A percentile compares a stretch with the other conserved stretches of the same genome.
Evolutionary conservation across 53 echinoderm and acorn worm species (phyloP).

Genomic region (Patiria pectinifera): DNA sequence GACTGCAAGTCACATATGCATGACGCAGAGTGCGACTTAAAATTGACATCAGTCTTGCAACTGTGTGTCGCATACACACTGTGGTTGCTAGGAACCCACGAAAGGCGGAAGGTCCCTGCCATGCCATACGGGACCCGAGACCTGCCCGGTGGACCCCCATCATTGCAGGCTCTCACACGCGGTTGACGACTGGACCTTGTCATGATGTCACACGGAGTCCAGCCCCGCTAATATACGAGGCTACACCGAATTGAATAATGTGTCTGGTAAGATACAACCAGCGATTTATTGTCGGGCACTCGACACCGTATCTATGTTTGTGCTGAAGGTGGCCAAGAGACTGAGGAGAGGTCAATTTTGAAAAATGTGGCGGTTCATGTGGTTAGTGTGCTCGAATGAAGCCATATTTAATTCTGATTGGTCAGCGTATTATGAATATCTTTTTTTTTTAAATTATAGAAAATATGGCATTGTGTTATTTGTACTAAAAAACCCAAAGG

Average conservation of each 20-base stretch:
- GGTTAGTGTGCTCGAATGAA: neutral
- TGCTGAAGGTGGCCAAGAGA: neutral
- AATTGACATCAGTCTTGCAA: too few species aligned
- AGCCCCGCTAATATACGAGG: conserved; percentile 24
- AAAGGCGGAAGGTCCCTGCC: neutral
- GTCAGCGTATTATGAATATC: neutral
- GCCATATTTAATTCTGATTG: neutral
- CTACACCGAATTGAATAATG: conserved; percentile 29
- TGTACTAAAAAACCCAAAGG: too few species aligned
- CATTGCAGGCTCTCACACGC: neutral
- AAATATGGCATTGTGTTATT: neutral
- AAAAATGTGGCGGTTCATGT: too few species aligned
- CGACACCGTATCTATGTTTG: conserved; percentile 15
- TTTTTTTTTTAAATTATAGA: neutral
- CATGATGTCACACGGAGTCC: neutral
- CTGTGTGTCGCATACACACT: too few species aligned
- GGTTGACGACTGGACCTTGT: neutral
- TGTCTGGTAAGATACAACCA: neutral
- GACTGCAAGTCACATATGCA: too few species aligned
- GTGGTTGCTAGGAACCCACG: neutral
- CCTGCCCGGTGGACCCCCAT: neutral
- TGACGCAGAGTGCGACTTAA: too few species aligned
- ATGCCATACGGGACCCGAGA: neutral
- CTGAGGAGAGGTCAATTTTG: neutral
- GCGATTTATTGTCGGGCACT: neutral